Conservation (phyloP, 2,888 invertebrate genomes). For the Autographa gamma region DNA sequence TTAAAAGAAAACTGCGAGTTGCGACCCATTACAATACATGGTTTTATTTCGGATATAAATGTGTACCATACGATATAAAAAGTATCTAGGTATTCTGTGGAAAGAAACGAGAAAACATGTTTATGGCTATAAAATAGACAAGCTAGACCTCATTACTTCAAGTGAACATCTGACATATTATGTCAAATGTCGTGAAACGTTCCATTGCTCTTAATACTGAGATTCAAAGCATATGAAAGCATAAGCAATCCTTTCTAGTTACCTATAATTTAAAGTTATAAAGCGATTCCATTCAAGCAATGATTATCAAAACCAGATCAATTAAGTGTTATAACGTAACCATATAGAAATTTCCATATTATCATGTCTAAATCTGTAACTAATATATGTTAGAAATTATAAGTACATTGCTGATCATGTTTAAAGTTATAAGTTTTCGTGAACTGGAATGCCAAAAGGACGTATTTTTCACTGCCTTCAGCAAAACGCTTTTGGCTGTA, state of each 20-base stretch:
- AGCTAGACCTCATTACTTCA: background rate
- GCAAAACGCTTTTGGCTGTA: conserved; percentile 7
- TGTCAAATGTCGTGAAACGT: background rate
- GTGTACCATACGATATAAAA: no score
- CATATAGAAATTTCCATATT: background rate
- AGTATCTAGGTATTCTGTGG: no score
- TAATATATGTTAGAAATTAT: background rate
- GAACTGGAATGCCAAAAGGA: background rate
- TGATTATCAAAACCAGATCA: background rate
- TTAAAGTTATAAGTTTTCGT: background rate
- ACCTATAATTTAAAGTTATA: background rate
- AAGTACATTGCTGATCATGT: background rate
- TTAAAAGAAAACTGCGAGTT: no score
- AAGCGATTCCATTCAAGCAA: background rate
- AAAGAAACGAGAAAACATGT: background rate
- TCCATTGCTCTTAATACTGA: background rate
- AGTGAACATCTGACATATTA: background rate
- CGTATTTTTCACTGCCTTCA: background rate
- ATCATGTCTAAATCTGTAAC: background rate
- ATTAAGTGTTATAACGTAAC: background rate
- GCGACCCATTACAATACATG: no score
- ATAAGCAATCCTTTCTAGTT: background rate
- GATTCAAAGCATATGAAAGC: background rate
- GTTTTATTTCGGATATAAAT: no score
- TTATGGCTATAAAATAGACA: background rate